Evolutionary conservation across 2,113 vertebrate genomes (phyloP).

Genomic region (Mirounga angustirostris): DNA sequence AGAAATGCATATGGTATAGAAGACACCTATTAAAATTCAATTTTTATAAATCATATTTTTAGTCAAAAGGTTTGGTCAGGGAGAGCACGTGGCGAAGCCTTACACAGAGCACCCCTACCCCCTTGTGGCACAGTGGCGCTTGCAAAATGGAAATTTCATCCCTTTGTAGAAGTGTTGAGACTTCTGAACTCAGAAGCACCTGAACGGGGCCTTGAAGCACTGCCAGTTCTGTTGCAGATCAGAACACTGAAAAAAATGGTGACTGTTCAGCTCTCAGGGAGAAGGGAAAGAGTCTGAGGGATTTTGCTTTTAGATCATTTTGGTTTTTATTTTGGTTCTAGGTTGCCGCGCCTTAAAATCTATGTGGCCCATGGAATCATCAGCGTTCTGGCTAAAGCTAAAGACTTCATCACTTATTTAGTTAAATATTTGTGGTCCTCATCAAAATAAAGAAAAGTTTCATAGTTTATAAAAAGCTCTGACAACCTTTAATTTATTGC

Average conservation of each 20-base stretch:
- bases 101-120: conserved; percentile 88
- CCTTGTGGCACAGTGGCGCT: conserved; percentile 88
- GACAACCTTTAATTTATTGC: not conserved
- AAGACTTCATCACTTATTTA: not conserved
- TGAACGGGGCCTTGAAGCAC: conserved; percentile 60
- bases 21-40: conserved; percentile 80
- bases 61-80: conserved; percentile 54
- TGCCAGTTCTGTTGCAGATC: not conserved
- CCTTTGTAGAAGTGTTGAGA: conserved; percentile 49
- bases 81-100: conserved; percentile 59
- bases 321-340: conserved; percentile 42
- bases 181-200: conserved; percentile 64
- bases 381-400: not conserved
- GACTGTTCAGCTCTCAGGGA: not conserved
- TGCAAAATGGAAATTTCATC: conserved; percentile 79
- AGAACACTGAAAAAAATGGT: not conserved
- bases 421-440: conserved; percentile 23
- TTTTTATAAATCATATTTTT: conserved; percentile 58
- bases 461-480: not conserved
- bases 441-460: conserved; percentile 17
- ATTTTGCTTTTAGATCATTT: conserved; percentile 28
- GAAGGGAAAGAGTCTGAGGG: not conserved
- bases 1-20: conserved; percentile 80
- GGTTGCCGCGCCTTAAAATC: not conserved
- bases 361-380: not conserved